These are phyloP conservation scores for Crotalus helleri DNA, from an alignment of 2,113 vertebrate species.

Conservation along the genomic window DNA sequence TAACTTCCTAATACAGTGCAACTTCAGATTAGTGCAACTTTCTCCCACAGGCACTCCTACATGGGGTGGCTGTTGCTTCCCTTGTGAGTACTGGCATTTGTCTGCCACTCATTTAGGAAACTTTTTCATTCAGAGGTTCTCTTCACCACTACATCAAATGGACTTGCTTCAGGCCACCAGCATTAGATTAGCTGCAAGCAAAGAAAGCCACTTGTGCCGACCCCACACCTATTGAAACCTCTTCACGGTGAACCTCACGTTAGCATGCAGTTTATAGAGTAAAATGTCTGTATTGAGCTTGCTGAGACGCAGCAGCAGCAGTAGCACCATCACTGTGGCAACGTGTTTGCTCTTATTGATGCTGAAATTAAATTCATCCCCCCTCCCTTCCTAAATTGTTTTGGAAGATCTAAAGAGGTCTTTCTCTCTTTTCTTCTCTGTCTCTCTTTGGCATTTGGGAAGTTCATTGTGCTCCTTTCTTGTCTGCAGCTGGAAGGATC, in stretches of 20 bases:
- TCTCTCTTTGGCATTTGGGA: not conserved
- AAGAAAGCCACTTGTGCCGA: not conserved
- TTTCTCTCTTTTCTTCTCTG: not conserved
- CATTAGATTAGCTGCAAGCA: not conserved
- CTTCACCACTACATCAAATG: not conserved
- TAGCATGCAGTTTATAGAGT: rapidly evolving
- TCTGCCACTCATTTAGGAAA: not conserved
- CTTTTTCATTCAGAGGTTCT: not conserved
- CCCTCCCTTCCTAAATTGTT: conserved; percentile 1
- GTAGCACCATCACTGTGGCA: not conserved
- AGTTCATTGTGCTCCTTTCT: not conserved
- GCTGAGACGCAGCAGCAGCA: not conserved
- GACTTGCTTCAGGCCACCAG: not conserved
- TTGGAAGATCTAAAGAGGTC: not conserved
- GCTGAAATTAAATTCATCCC: conserved; percentile 10
- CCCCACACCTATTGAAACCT: not conserved
- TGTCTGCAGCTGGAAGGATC: not conserved
- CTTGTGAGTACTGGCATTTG: not conserved
- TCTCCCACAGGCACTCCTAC: not conserved
- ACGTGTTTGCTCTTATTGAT: not conserved
- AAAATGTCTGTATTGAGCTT: not conserved
- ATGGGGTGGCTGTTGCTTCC: not conserved
- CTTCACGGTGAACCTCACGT: not conserved
- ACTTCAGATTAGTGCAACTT: not conserved
- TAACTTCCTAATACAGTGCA: not conserved